Evolutionary conservation across 1,140 invertebrate species (phyloP).

Genomic region (Aphaenogaster ashmeadi): DNA sequence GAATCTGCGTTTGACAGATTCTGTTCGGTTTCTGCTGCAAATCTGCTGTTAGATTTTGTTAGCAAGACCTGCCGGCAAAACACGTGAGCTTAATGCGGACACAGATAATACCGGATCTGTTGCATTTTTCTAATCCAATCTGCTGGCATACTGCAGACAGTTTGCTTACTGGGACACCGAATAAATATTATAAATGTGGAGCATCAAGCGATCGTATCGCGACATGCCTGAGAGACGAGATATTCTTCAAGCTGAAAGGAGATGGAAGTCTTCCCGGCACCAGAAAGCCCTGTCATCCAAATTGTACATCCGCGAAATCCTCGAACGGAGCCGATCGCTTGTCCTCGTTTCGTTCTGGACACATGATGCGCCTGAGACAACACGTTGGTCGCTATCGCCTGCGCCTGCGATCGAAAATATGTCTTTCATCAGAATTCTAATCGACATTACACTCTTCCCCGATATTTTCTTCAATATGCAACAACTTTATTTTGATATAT

Average conservation of each 20-base stretch:
- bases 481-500: slow-evolving; percentile 6
- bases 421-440: neutral
- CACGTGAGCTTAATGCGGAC: no score
- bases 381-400: slow-evolving; percentile 92
- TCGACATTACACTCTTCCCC: neutral
- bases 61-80: no score
- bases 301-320: slow-evolving; percentile 98
- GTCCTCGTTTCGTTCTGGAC: slow-evolving; percentile 96
- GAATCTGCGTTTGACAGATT: no score
- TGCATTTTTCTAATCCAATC: no score
- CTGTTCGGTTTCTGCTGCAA: no score
- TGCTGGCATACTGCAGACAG: no score
- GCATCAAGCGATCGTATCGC: neutral
- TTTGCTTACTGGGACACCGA: neutral
- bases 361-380: slow-evolving; percentile 97
- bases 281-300: slow-evolving; percentile 99
- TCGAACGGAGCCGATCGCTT: slow-evolving; percentile 93
- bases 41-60: no score
- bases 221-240: slow-evolving; percentile 75
- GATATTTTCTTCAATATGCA: neutral
- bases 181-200: neutral
- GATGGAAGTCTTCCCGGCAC: slow-evolving; percentile 99
- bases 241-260: slow-evolving; percentile 90
- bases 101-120: no score
- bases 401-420: slow-evolving; percentile 28